A percentile compares a stretch with the other conserved stretches of the same genome.
Conservation (phyloP, 2,888 invertebrate genomes). For the Agrilus mali region DNA sequence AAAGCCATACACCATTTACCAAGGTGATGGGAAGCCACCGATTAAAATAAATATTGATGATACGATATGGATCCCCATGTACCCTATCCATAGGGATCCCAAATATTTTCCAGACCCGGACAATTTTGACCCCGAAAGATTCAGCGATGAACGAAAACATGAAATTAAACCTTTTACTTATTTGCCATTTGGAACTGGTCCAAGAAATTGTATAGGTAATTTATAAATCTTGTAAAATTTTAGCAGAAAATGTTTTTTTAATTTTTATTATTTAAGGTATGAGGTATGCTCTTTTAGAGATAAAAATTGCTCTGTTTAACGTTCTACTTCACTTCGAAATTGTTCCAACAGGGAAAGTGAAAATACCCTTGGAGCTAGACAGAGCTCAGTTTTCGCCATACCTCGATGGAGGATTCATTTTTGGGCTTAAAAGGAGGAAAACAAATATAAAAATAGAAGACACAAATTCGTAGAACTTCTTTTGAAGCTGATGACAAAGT, state of each 20-base stretch:
- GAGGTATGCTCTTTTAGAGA: slow-evolving; percentile 35
- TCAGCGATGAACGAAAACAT: slow-evolving; percentile 37
- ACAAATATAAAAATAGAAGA: neutral
- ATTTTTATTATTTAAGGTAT: slow-evolving; percentile 21
- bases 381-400: neutral
- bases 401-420: neutral
- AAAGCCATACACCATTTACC: neutral
- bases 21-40: too few relatives aligned
- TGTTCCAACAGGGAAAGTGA: slow-evolving; percentile 30
- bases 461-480: too few relatives aligned
- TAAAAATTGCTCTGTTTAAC: slow-evolving; percentile 30
- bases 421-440: neutral
- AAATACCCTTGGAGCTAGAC: slow-evolving; percentile 25
- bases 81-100: slow-evolving; percentile 41
- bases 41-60: too few relatives aligned
- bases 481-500: too few relatives aligned
- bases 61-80: slow-evolving; percentile 22
- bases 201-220: slow-evolving; percentile 26
- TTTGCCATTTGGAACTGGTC: slow-evolving; percentile 37
- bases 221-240: neutral
- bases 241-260: neutral
- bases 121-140: slow-evolving; percentile 38
- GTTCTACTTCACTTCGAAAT: slow-evolving; percentile 31
- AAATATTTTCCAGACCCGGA: slow-evolving; percentile 40
- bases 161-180: slow-evolving; percentile 37